Evolutionary conservation across 2,888 invertebrate genomes (phyloP).

Genomic region (Thecocarcelia acutangulata): DNA sequence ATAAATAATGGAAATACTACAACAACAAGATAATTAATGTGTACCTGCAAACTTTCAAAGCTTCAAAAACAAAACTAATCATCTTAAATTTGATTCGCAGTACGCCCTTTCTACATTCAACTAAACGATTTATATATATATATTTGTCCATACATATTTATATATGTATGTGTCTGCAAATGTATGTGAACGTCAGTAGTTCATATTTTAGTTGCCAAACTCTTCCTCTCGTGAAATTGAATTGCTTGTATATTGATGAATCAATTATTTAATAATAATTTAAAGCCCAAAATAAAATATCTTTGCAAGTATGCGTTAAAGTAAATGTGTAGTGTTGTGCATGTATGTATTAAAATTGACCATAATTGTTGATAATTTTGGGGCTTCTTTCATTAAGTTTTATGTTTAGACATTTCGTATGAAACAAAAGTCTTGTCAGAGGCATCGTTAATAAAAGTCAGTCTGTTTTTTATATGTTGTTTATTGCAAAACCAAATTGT

Average conservation of each 20-base stretch:
- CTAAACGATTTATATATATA: too few species aligned
- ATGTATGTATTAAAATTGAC: slow-evolving; percentile 55
- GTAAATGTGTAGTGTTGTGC: too few species aligned
- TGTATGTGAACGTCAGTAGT: too few species aligned
- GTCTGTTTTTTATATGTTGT: slow-evolving; percentile 23
- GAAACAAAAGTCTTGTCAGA: slow-evolving; percentile 29
- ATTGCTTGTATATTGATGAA: slow-evolving; percentile 48
- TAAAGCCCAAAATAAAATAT: background rate
- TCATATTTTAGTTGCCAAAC: background rate
- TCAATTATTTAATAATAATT: slow-evolving; percentile 51
- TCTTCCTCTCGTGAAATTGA: slow-evolving; percentile 50
- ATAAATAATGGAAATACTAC: too few species aligned
- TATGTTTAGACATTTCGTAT: slow-evolving; percentile 28
- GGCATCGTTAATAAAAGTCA: slow-evolving; percentile 39
- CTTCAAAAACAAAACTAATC: too few species aligned
- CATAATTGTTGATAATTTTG: slow-evolving; percentile 58
- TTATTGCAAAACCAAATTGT: background rate
- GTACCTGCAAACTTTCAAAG: too few species aligned
- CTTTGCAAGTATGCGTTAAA: background rate
- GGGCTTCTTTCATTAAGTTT: slow-evolving; percentile 49
- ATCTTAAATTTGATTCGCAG: too few species aligned
- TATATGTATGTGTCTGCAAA: too few species aligned
- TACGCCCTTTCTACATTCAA: too few species aligned
- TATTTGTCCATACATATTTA: too few species aligned
- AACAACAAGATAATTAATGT: too few species aligned